Conservation (phyloP, 2,888 invertebrate genomes). For the Dasypogon diadema region DNA sequence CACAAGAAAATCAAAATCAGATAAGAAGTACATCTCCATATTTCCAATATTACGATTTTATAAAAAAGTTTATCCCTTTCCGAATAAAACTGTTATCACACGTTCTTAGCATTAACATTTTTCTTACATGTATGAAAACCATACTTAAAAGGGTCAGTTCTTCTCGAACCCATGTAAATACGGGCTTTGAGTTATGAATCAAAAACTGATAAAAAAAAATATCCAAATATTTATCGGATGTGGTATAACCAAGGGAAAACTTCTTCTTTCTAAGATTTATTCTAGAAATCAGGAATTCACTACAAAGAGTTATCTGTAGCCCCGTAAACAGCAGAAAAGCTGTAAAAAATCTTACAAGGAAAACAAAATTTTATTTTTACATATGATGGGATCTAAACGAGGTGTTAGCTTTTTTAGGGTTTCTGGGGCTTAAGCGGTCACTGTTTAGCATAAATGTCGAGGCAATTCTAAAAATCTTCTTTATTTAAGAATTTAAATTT, state of each 20-base stretch:
- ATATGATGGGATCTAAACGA: conserved; percentile 12
- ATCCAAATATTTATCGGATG: conserved; percentile 26
- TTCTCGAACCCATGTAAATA: conserved; percentile 37
- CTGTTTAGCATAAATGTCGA: not conserved
- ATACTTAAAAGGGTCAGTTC: conserved; percentile 43
- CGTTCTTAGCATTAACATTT: conserved; percentile 16
- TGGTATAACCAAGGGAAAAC: not conserved
- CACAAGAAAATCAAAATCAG: not conserved
- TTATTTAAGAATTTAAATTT: too few relatives aligned
- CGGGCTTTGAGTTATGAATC: conserved; percentile 37
- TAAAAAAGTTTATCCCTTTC: conserved; percentile 27
- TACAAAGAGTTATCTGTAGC: conserved; percentile 32
- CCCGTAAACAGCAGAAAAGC: conserved; percentile 30
- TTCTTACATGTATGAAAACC: conserved; percentile 6
- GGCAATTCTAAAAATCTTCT: too few relatives aligned
- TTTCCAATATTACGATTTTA: conserved; percentile 2
- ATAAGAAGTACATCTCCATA: not conserved
- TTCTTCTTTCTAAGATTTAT: conserved; percentile 38
- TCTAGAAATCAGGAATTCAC: conserved; percentile 39
- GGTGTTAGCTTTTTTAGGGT: not conserved
- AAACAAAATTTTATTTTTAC: conserved; percentile 43
- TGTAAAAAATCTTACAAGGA: conserved; percentile 33
- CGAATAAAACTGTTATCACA: conserved; percentile 42
- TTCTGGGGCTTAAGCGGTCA: not conserved
- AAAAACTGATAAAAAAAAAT: conserved; percentile 42